Base-by-base conservation (phyloP, 2,888 invertebrate species). In the Esperia sulphurella region DNA sequence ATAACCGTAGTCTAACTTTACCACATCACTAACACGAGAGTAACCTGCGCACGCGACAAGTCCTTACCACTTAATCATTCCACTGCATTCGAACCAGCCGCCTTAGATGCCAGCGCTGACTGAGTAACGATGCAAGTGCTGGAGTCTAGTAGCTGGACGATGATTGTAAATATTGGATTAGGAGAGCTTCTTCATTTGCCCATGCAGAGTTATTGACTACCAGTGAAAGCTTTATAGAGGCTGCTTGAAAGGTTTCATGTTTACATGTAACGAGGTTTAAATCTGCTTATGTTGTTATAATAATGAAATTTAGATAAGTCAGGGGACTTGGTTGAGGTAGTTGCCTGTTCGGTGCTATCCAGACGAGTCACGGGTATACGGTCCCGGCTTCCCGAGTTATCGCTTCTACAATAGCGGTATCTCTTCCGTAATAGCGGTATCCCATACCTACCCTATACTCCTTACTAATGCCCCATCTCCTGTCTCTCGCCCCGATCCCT, bases 141-240 rank as follows among this genome's bases (percentile, higher is more conserved):
- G 21, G 21, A 21, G 3, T 5, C 21, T 21, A 21, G 21, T 21
- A 21, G 21, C 21, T 21, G 21, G 21, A 35, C 28, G 14, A 21
- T 14, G 12, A 35, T 45, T 29, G 46, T 50, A 50, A 50, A 50
- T 50, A 50, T 50, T 46, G 50, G 50, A 43, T 50, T 50, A 46
- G 50, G 31, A 29, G 33, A 37, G 38, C 41, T 43, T 31, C 43
- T 38, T 43, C 39, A 41, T 41, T 46, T 35, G 31, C 31, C 43
- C 38, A 37, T 12, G 30, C 44, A 29, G 12, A 14, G 46, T 21
- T 46, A 31, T 42, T 49, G 38, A 45, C 28, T 35, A 38, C 42
- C 13, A 3, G 21, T 28, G 50, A 46, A 12, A 41, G 31, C 46
- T 50, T 50, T 50, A 50, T 41, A 28, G 40, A 33, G 35, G 29